Evolutionary conservation across 2,113 vertebrate genomes (phyloP), one percentile per base, ranked within the genome.

Genomic region (Gallinago media): DNA sequence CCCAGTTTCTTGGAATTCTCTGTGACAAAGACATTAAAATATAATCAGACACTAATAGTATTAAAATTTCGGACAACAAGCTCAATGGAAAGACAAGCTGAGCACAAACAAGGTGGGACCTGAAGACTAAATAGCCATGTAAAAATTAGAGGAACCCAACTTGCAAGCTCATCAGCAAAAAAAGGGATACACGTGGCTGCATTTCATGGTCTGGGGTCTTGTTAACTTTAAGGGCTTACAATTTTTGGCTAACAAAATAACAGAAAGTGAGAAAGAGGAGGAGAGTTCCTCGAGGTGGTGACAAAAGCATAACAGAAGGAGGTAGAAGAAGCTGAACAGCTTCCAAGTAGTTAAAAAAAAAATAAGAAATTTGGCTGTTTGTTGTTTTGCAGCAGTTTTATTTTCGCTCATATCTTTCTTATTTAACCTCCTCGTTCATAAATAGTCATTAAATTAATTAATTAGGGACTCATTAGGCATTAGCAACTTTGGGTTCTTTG

Each of bases 81-180:
- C 20, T 74, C n/a, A 55, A 1, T 11, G 31, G 38, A 81, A 80
- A 26, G 31, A 40, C 94, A 5, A 74, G 4, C 6, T 55, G 31
- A 63, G 34, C 56, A 42, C 19, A 73, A 62, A 44, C 4, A 50
- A 59, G 14, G 14, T 67, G 4, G 13, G 21, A 67, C 52, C 27
- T 16, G 27, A 29, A 17, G 52, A 36, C 1, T 27, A 25, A n/a
- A 66, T 42, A 71, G 40, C 4, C 2, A 5, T 1, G 1, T 22
- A 59, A 65, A 73, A 42, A 46, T 18, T 11, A 50, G 22, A 63
- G 16, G 23, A 76, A 62, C 1, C 0, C 14, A 61, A 2, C 10
- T 18, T 29, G 9, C 25, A 83, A 84, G 3, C 9, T 56, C 9
- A 54, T 46, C 4, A 56, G 6, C 3, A 38, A 55, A 44, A 59